Percentiles rank a stretch among this genome's conserved stretches.
Conservation (phyloP, 2,113 vertebrate species). For the Pseudorectes ferrugineus region DNA sequence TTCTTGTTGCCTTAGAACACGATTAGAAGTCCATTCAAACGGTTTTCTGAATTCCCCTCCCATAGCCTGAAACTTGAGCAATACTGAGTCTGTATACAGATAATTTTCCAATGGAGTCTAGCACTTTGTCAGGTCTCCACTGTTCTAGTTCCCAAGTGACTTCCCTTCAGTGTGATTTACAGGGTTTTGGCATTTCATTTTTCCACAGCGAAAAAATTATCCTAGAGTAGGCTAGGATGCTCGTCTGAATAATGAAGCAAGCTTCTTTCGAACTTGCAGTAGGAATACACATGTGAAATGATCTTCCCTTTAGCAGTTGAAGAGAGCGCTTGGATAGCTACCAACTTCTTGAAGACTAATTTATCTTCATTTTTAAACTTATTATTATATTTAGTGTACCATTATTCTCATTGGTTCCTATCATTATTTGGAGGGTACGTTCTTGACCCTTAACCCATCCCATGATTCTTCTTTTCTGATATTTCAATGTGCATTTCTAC, state of each 20-base stretch:
- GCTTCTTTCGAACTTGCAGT: neutral
- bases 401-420: neutral
- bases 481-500: neutral
- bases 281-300: neutral
- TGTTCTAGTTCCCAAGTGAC: neutral
- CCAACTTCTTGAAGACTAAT: neutral
- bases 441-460: neutral
- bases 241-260: neutral
- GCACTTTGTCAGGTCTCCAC: neutral
- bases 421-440: neutral
- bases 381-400: neutral
- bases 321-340: neutral
- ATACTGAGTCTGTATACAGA: accelerated
- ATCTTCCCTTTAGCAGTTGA: neutral
- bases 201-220: neutral
- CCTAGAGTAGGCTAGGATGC: neutral
- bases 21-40: neutral
- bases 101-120: neutral
- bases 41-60: neutral
- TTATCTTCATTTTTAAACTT: neutral
- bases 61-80: neutral
- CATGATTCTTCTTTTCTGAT: neutral
- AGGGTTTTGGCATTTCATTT: slow-evolving; percentile 8
- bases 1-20: neutral
- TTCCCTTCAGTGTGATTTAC: neutral